Conservation (phyloP, 2,888 invertebrate genomes). For the Brachycybe producta region DNA sequence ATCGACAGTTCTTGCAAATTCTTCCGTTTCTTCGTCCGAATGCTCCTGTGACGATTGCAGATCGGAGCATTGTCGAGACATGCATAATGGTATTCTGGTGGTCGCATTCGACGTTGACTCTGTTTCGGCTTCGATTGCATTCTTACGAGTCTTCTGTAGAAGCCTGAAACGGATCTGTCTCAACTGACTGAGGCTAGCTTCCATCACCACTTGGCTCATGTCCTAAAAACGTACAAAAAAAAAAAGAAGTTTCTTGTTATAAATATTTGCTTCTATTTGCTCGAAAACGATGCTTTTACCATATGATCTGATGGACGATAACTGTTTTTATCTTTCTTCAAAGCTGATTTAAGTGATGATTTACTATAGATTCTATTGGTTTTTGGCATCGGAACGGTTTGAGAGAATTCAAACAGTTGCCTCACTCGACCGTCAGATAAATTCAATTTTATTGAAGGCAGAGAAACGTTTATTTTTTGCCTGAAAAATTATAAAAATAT, state of each 20-base stretch:
- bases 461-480: conserved; percentile 58
- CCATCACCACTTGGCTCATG: conserved; percentile 1
- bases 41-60: conserved; percentile 47
- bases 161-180: neutral
- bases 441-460: conserved; percentile 58
- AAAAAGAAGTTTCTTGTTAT: neutral
- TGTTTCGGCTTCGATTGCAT: neutral
- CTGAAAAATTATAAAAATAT: conserved; percentile 38
- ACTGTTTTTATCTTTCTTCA: too few species aligned
- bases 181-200: neutral
- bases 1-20: conserved; percentile 60
- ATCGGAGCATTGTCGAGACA: conserved; percentile 26
- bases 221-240: conserved; percentile 2
- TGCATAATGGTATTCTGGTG: too few species aligned
- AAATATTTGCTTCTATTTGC: neutral
- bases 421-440: conserved; percentile 58
- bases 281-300: neutral
- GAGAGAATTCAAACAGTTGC: conserved; percentile 49
- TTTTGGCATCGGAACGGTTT: conserved; percentile 38
- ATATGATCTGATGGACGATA: neutral
- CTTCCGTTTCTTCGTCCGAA: conserved; percentile 57
- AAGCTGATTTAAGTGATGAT: neutral
- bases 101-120: neutral
- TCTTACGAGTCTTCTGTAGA: neutral
- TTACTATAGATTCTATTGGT: neutral